Percentiles rank a stretch among this genome's conserved stretches.
Evolutionary conservation across 1,140 invertebrate genomes (phyloP).

Genomic region (Meteorus sp.): DNA sequence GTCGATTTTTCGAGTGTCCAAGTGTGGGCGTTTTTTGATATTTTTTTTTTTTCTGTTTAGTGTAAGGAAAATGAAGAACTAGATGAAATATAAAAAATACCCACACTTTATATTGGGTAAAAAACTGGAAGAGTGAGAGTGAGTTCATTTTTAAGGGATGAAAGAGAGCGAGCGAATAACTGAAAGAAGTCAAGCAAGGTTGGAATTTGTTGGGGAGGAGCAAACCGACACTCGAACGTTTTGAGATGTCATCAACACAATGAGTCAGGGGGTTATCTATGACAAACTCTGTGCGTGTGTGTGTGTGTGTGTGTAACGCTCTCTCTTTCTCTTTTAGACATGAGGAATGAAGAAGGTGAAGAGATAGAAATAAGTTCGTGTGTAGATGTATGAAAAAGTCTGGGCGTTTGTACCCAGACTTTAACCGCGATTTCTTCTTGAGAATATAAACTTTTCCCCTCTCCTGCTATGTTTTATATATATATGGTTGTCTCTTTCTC

Average conservation of each 20-base stretch:
- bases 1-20: slow-evolving; percentile 3
- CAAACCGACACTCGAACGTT: slow-evolving; percentile 18
- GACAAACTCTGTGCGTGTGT: no score
- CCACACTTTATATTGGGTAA: no score
- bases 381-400: slow-evolving; percentile 22
- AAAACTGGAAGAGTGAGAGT: no score
- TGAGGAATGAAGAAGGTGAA: slow-evolving; percentile 4
- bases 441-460: slow-evolving; percentile 24
- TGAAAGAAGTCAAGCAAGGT: slow-evolving; percentile 14
- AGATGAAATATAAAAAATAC: no score
- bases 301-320: not conserved
- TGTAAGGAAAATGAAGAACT: no score
- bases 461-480: no score
- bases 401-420: no score
- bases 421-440: not conserved
- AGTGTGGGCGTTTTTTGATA: slow-evolving; percentile 14
- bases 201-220: slow-evolving; percentile 3
- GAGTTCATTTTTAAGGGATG: no score
- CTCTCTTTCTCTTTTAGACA: not conserved
- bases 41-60: no score
- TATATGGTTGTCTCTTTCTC: no score
- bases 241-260: slow-evolving; percentile 35
- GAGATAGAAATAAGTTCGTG: not conserved
- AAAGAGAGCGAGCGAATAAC: slow-evolving; percentile 11
- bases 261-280: slow-evolving; percentile 34